Conservation (phyloP, 2,888 invertebrate genomes). For the Carcina quercana region DNA sequence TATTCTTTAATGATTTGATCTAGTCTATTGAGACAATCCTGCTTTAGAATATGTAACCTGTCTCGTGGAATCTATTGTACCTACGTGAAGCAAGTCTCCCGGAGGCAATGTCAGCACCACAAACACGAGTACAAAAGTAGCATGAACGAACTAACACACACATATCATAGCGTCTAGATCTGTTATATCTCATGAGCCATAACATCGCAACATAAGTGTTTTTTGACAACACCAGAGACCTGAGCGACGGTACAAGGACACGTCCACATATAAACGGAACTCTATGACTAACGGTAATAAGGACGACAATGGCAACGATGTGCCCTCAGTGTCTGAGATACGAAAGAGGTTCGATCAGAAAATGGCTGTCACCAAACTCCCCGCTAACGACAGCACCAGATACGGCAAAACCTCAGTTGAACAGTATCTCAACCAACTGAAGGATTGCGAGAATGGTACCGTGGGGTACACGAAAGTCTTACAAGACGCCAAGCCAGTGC, state of each 20-base stretch:
- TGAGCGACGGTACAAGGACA: constrained; percentile 62
- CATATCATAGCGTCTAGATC: constrained; percentile 43
- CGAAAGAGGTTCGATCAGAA: constrained; percentile 72
- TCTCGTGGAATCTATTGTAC: too few species aligned
- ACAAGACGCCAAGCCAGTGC: constrained; percentile 62
- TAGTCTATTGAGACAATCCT: too few species aligned
- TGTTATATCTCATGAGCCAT: constrained; percentile 29
- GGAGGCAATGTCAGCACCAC: background rate
- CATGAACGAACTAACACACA: constrained; percentile 64
- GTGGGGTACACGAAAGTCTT: constrained; percentile 48
- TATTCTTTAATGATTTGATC: too few species aligned
- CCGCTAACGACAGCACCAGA: constrained; percentile 52
- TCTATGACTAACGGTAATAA: constrained; percentile 61
- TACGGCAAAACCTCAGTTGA: constrained; percentile 48
- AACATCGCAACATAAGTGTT: constrained; percentile 40
- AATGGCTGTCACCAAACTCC: constrained; percentile 66
- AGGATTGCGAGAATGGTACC: constrained; percentile 58
- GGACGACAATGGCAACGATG: constrained; percentile 75
- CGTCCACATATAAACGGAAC: constrained; percentile 48
- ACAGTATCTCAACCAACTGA: constrained; percentile 55
- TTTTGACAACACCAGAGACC: constrained; percentile 57
- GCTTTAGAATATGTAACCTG: too few species aligned
- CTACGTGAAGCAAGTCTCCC: too few species aligned
- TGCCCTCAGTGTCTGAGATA: constrained; percentile 74
- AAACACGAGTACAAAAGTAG: constrained; percentile 32